These are phyloP conservation scores for Acipenser ruthenus DNA, from an alignment of 2,797 vertebrate genomes.

Conservation along the genomic window DNA sequence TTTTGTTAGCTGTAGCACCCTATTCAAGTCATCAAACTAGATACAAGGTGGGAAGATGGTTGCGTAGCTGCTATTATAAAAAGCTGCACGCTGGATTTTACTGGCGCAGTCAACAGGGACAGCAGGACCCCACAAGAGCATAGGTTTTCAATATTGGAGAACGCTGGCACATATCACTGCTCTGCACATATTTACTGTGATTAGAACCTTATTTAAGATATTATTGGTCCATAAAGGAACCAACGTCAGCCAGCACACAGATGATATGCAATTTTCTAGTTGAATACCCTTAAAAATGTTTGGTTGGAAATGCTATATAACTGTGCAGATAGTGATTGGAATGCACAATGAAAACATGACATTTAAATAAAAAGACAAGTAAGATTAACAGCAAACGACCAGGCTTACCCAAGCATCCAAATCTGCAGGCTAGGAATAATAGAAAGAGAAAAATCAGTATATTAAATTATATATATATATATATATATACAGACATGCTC, in stretches of 20 bases:
- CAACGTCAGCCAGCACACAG: conserved; percentile 59
- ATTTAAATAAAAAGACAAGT: conserved; percentile 61
- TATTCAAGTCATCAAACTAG: too few species aligned
- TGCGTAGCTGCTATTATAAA: too few species aligned
- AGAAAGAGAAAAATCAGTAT: conserved; percentile 9
- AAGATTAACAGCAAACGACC: conserved; percentile 43
- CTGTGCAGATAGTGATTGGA: conserved; percentile 59
- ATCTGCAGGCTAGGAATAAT: conserved; percentile 63
- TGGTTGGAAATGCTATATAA: conserved; percentile 57
- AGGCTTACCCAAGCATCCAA: conserved; percentile 73
- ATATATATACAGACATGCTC: too few species aligned
- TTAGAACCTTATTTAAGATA: conserved; percentile 37
- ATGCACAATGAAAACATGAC: conserved; percentile 72
- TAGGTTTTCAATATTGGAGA: not conserved
- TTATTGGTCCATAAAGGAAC: conserved; percentile 42
- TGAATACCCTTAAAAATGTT: conserved; percentile 85
- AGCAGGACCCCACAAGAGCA: not conserved
- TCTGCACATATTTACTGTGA: conserved; percentile 30
- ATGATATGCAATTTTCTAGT: conserved; percentile 87
- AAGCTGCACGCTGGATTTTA: not conserved
- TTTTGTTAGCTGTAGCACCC: too few species aligned
- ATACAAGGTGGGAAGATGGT: too few species aligned
- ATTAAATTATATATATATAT: too few species aligned
- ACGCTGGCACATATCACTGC: conserved; percentile 37
- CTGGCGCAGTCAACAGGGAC: not conserved